Base-by-base conservation (phyloP, 2,888 invertebrate genomes). In the Ditylenchus weischeri region DNA sequence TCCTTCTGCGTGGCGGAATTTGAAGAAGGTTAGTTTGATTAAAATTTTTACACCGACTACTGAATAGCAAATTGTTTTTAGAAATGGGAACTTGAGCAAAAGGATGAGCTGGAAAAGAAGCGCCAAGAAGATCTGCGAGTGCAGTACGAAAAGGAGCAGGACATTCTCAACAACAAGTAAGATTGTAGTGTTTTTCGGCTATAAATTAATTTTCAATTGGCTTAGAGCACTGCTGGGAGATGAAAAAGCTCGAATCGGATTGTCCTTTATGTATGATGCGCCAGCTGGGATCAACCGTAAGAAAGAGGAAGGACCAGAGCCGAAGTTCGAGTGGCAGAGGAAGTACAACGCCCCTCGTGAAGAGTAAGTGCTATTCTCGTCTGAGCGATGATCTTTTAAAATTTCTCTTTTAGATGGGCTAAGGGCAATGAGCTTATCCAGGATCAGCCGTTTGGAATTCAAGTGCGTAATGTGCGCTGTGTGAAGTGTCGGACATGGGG, bases 51-150 rank as follows among this genome's bases (percentile, higher is more conserved):
- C 15, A 19, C 48, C 5, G 38, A 11, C 8, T 35, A 48, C 36
- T 7, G 66, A 49, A 18, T 36, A 18, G 10, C 48, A 43, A 5
- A 10, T 4, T 48, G 21, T 11, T n/a, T 79, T 58, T 75, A 92
- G 92, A 92, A 93, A 87, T 95, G 94, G 93, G 94, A 98, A 93
- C 98, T 98, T 58, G 92, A 96, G 85, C 96, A 99, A 84, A 94
- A 96, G 87, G 89, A 92, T 4, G 93, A 92, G 68, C 92, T 93
- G 62, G 93, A 96, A 81, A 92, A 93, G 83, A 94, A 94, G 84
- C 93, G 93, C 80, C 95, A 99, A 84, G 96, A 96, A 83, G 98
- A 99, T 83, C 86, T 98, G 63, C 87, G 93, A 64, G 89, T 90
- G 57, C 96, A 96, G 81, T 98, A 99, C 87, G 95, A 96, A 83